Conservation (phyloP, 2,888 invertebrate genomes). For the Camptogramma bilineatum region DNA sequence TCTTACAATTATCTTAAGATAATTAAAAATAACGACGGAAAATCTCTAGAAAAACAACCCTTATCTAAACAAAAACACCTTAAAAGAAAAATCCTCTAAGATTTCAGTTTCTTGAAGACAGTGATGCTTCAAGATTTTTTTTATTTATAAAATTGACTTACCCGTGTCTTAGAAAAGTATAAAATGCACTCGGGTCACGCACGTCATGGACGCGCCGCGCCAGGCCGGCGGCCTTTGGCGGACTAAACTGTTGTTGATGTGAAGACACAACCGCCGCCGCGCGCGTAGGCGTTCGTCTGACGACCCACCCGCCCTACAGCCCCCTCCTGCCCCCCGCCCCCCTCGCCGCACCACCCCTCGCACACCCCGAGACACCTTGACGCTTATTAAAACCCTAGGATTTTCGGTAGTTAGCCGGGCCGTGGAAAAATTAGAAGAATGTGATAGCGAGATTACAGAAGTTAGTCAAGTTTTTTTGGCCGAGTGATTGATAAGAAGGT, state of each 20-base stretch:
- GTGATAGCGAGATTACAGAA: neutral
- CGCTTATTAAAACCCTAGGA: slow-evolving; percentile 60
- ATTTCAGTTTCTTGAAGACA: neutral
- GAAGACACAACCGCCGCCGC: slow-evolving; percentile 71
- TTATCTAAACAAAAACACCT: neutral
- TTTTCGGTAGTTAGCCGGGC: slow-evolving; percentile 46
- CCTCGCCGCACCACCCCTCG: slow-evolving; percentile 34
- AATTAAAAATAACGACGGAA: neutral
- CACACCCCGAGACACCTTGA: slow-evolving; percentile 53
- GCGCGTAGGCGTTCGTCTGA: slow-evolving; percentile 80
- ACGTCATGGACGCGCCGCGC: slow-evolving; percentile 58
- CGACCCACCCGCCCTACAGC: slow-evolving; percentile 42
- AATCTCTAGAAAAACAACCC: neutral
- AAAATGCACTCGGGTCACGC: slow-evolving; percentile 41
- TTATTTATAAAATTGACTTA: slow-evolving; percentile 41
- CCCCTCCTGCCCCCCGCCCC: slow-evolving; percentile 38
- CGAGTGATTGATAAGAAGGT: neutral
- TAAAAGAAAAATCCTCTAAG: neutral
- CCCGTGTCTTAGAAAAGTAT: slow-evolving; percentile 51
- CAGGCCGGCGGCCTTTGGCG: slow-evolving; percentile 84
- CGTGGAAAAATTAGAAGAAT: slow-evolving; percentile 14
- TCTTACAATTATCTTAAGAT: no score
- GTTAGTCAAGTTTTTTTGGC: neutral
- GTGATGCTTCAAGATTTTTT: neutral
- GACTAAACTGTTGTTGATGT: slow-evolving; percentile 65